Base-by-base conservation (phyloP, 2,113 vertebrate species). In the Halcyon malimbica region DNA sequence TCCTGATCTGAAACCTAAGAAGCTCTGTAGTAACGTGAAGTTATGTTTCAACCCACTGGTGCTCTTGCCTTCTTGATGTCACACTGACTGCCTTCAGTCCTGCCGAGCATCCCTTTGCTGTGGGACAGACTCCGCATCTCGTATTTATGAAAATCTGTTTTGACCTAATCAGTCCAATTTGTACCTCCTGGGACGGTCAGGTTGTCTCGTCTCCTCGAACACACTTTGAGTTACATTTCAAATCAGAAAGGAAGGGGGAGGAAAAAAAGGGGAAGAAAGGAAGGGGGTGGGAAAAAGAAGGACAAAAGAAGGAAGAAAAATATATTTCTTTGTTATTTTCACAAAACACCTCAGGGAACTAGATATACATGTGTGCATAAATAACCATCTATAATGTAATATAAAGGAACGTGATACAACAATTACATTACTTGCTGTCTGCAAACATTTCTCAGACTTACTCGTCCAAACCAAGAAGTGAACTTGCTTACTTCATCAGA, bases 101-200 rank as follows among this genome's bases (percentile, higher is more conserved):
- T 89, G 88, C 24, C 56, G n/a, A 24, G 26, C 28, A 48, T 28
- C 62, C 48, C 57, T 92, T 89, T 82, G 37, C 91, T 92, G 84
- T 63, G 71, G 76, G 95, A 60, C 48, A 92, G 83, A 90, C 59
- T 90, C 26, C 53, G 75, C 28, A 81, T 13, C 26, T 11, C 9
- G 28, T 56, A 88, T 74, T 21, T 90, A 95, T 81, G 73, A 78
- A 93, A 93, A 92, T 86, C 56, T 4, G 13, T 71, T 95, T 82
- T 95, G 90, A 96, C 31, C 65, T 71, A 87, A 90, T 82, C 69
- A 84, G 92, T 75, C 35, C 86, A 89, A 33, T 89, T 44, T 64
- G 25, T 87, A 86, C 24, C 33, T 93, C 18, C 35, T 78, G 37
- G 64, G 87, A 67, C 9, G 71, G 60, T 13, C 46, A 65, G 33